Evolutionary conservation across 2,113 vertebrate species (phyloP).

Genomic region (Galemys pyrenaicus): DNA sequence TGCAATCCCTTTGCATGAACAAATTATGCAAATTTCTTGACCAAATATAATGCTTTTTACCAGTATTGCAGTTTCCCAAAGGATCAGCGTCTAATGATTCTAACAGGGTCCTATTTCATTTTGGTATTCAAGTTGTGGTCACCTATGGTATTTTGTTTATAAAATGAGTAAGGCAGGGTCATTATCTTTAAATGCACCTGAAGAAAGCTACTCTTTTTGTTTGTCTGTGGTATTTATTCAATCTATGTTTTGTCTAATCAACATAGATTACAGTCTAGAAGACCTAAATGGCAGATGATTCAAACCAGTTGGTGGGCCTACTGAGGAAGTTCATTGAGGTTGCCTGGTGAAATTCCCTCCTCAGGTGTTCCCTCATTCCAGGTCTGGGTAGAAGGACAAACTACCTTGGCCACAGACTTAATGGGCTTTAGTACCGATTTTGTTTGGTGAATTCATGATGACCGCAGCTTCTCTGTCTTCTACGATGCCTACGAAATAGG

Average conservation of each 20-base stretch:
- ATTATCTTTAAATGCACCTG: not conserved
- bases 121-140: conserved; percentile 22
- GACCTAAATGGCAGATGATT: not conserved
- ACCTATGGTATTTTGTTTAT: not conserved
- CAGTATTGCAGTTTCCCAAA: not conserved
- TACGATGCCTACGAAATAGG: not conserved
- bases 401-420: not conserved
- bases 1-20: not conserved
- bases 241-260: not conserved
- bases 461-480: not conserved
- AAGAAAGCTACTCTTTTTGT: conserved; percentile 26
- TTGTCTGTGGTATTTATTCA: not conserved
- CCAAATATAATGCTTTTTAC: conserved; percentile 35
- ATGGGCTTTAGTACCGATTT: not conserved
- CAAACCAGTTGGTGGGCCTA: not conserved
- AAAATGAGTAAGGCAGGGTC: not conserved
- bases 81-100: not conserved
- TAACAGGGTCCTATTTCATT: not conserved
- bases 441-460: not conserved
- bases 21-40: conserved; percentile 17
- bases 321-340: not conserved
- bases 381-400: not conserved
- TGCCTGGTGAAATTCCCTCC: not conserved
- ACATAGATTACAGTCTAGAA: not conserved
- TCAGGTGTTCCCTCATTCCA: not conserved